These are phyloP conservation scores for Astyanax mexicanus DNA, from an alignment of 2,797 vertebrate genomes.

Conservation along the genomic window DNA sequence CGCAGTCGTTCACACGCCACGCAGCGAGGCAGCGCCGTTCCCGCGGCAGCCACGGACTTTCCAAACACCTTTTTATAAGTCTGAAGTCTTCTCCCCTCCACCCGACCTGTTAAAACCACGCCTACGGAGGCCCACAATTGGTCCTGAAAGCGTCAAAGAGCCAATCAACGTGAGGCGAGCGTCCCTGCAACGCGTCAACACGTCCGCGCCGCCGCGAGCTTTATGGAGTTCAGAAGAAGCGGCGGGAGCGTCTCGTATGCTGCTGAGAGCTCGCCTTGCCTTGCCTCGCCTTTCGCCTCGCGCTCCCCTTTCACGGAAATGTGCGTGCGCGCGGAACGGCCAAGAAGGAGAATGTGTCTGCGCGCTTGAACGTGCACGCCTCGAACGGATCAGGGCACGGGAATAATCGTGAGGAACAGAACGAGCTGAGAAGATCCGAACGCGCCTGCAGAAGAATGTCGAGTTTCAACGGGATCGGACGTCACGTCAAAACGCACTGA, in stretches of 20 bases:
- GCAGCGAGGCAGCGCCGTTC: conserved; percentile 82
- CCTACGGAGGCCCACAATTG: conserved; percentile 98
- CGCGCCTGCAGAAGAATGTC: conserved; percentile 79
- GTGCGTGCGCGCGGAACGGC: conserved; percentile 74
- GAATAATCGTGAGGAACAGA: conserved; percentile 75
- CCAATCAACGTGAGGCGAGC: conserved; percentile 96
- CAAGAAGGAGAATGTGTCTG: conserved; percentile 74
- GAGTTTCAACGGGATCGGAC: conserved; percentile 67
- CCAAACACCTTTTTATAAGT: conserved; percentile 99
- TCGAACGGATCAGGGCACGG: conserved; percentile 74
- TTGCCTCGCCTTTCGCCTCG: conserved; percentile 63
- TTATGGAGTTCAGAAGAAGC: conserved; percentile 87
- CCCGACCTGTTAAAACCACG: conserved; percentile 99
- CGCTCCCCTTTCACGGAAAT: conserved; percentile 73
- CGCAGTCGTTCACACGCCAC: conserved; percentile 94
- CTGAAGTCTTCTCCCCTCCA: conserved; percentile 91
- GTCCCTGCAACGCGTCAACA: conserved; percentile 90
- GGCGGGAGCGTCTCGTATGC: conserved; percentile 71
- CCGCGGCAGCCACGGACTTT: conserved; percentile 90
- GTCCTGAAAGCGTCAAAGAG: conserved; percentile 99
- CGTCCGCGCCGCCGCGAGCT: conserved; percentile 78
- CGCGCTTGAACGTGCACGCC: conserved; percentile 76
- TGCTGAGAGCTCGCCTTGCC: conserved; percentile 86
- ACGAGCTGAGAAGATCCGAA: conserved; percentile 59
- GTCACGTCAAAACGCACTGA: conserved; percentile 53